Conservation (phyloP, 2,888 invertebrate genomes). For the Lamellibrachia satsuma region DNA sequence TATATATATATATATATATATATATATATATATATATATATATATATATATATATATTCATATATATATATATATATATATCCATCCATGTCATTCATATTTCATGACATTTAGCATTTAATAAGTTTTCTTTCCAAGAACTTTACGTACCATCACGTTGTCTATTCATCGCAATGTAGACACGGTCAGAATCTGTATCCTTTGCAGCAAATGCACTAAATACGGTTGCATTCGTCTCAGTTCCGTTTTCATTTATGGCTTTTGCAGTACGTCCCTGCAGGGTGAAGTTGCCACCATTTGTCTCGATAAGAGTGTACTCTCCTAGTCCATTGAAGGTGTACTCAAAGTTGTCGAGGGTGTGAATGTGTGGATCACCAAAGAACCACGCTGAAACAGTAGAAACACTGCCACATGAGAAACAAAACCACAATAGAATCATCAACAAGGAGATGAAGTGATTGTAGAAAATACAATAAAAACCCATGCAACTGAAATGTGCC, state of each 20-base stretch:
- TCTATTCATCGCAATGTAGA: slow-evolving; percentile 38
- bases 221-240: slow-evolving; percentile 38
- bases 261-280: slow-evolving; percentile 38
- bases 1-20: background rate
- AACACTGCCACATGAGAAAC: background rate
- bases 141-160: background rate
- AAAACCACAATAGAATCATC: background rate
- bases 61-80: background rate
- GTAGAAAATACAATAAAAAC: too few relatives aligned
- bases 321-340: slow-evolving; percentile 34
- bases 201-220: slow-evolving; percentile 41
- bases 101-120: background rate
- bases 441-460: too few relatives aligned
- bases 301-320: slow-evolving; percentile 28
- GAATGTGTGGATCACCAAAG: slow-evolving; percentile 29
- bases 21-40: too few relatives aligned
- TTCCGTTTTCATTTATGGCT: slow-evolving; percentile 34
- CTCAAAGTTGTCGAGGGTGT: slow-evolving; percentile 25
- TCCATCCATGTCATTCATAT: background rate
- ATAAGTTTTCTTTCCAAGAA: background rate
- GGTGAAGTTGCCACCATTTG: slow-evolving; percentile 24
- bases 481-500: too few relatives aligned
- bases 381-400: slow-evolving; percentile 28
- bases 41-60: background rate
- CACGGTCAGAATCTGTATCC: slow-evolving; percentile 32